These are phyloP conservation scores for Conistra vaccinii DNA, from an alignment of 2,888 invertebrate genomes.

Conservation along the genomic window DNA sequence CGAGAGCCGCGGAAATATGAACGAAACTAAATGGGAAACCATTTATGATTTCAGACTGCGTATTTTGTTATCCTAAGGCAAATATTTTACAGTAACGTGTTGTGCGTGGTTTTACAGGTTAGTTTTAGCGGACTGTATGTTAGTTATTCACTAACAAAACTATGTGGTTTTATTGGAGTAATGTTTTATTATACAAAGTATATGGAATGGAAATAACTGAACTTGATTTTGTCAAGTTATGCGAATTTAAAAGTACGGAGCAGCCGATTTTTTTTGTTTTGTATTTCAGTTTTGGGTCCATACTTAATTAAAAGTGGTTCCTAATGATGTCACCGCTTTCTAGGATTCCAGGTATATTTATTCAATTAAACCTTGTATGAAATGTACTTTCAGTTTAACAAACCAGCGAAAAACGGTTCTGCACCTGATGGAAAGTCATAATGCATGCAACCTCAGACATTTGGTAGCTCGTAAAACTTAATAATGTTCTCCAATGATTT, in stretches of 20 bases:
- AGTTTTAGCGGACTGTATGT: neutral
- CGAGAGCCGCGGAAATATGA: slow-evolving; percentile 22
- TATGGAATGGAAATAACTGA: neutral
- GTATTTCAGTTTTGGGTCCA: neutral
- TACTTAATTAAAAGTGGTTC: no score
- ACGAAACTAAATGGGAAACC: slow-evolving; percentile 20
- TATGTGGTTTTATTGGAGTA: neutral
- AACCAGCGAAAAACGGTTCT: no score
- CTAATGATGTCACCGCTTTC: neutral
- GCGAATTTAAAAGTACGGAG: no score
- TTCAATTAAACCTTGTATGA: no score
- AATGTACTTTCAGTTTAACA: no score
- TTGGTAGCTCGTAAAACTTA: no score
- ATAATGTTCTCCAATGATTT: no score
- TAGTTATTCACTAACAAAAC: neutral
- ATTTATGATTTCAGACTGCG: slow-evolving; percentile 23
- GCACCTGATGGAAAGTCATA: no score
- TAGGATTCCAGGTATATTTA: neutral
- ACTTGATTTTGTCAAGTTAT: neutral
- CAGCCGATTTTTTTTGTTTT: neutral
- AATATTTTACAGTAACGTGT: slow-evolving; percentile 3
- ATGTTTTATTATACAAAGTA: neutral
- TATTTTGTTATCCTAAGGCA: neutral
- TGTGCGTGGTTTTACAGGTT: neutral
- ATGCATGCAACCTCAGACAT: no score